Percentiles rank a stretch among this genome's conserved stretches.
phyloP scores from a whole-genome alignment of 2,888 invertebrate genomes.

The Conus canariensis region DNA sequence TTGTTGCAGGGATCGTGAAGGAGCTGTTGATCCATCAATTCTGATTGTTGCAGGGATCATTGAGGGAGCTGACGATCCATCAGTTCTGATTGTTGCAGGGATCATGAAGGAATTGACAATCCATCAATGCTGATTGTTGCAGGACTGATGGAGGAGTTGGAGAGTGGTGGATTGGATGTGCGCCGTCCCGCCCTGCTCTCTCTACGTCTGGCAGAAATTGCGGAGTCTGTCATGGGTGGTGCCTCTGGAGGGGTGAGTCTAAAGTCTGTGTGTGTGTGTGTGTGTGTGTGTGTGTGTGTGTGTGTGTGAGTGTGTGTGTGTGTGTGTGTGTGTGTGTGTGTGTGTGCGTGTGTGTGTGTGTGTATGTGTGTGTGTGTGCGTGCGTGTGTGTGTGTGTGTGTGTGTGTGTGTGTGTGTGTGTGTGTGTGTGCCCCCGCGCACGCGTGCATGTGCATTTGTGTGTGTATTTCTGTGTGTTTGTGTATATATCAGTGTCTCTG shows the following conservation, averaged over 20 bases:
- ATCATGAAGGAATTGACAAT: no score
- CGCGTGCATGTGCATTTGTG: no score
- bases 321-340: neutral
- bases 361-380: neutral
- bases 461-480: no score
- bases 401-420: neutral
- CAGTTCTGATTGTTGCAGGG: no score
- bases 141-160: no score
- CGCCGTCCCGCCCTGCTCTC: conserved; percentile 59
- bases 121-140: no score
- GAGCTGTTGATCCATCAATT: no score
- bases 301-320: neutral
- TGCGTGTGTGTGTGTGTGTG: neutral
- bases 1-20: no score
- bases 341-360: neutral
- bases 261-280: neutral
- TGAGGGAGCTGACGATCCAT: no score
- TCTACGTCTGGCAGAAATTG: conserved; percentile 71
- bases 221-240: conserved; percentile 87
- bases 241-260: conserved; percentile 84
- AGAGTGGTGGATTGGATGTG: conserved; percentile 52
- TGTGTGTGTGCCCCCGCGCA: neutral
- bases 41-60: no score
- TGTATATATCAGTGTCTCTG: no score
- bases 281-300: conserved; percentile 17